Percentiles rank a stretch among this genome's conserved stretches.
These are phyloP conservation scores for Chaenogobius annularis DNA, from an alignment of 2,113 vertebrate species.

Conservation along the genomic window DNA sequence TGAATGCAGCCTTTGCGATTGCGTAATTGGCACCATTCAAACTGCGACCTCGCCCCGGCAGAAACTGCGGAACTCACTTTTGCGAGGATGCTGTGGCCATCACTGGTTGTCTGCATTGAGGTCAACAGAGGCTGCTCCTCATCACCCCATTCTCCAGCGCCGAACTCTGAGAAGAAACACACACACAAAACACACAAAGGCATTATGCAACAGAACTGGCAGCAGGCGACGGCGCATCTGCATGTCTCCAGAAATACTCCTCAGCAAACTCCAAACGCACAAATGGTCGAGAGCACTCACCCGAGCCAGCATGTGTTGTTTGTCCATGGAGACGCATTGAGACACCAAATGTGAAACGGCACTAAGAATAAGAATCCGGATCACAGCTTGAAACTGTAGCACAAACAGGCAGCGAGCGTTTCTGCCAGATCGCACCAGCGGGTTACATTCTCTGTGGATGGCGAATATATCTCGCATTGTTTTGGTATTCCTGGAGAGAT, in stretches of 20 bases:
- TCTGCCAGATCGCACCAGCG: slow-evolving; percentile 47
- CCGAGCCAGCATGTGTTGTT: slow-evolving; percentile 26
- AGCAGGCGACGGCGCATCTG: not conserved
- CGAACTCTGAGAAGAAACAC: slow-evolving; percentile 38
- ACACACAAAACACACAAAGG: slow-evolving; percentile 18
- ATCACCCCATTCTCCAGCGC: slow-evolving; percentile 67
- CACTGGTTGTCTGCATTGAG: slow-evolving; percentile 77
- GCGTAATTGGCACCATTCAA: too few relatives aligned
- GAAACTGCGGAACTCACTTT: slow-evolving; percentile 49
- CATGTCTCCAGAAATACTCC: slow-evolving; percentile 35
- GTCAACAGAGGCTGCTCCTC: slow-evolving; percentile 67
- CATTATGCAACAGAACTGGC: slow-evolving; percentile 8
- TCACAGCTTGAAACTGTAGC: slow-evolving; percentile 38
- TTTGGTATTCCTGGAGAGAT: slow-evolving; percentile 25
- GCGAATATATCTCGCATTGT: slow-evolving; percentile 26
- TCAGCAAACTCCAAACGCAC: slow-evolving; percentile 3
- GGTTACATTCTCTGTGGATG: slow-evolving; percentile 49
- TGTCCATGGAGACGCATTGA: slow-evolving; percentile 7
- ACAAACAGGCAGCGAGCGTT: slow-evolving; percentile 38
- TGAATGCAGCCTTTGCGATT: too few relatives aligned
- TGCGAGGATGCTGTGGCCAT: slow-evolving; percentile 77
- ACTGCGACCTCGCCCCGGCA: too few relatives aligned
- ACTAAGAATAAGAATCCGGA: slow-evolving; percentile 31
- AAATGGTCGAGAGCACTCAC: slow-evolving; percentile 19
- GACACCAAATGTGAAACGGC: slow-evolving; percentile 30